Conservation (phyloP, 2,113 vertebrate genomes). For the Podarcis muralis region DNA sequence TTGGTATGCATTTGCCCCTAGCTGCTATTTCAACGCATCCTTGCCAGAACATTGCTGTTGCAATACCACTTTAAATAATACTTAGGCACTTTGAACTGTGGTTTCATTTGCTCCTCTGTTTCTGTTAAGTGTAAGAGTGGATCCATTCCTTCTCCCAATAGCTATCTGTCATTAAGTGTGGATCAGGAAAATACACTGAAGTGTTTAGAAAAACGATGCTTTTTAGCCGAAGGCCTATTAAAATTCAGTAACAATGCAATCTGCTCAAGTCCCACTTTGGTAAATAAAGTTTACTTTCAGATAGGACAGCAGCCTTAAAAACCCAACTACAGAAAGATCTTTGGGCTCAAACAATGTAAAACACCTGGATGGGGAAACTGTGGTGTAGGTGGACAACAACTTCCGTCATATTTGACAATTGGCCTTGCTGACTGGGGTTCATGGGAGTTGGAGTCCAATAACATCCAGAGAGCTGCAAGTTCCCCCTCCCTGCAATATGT, state of each 20-base stretch:
- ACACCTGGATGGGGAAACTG: no score
- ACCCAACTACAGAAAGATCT: no score
- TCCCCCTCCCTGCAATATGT: background rate
- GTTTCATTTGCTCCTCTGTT: background rate
- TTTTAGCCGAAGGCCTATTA: conserved; percentile 9
- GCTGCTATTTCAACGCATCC: background rate
- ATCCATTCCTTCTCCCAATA: conserved; percentile 59
- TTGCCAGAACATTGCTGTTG: background rate
- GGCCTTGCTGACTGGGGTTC: no score
- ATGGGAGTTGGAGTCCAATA: no score
- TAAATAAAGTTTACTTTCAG: no score
- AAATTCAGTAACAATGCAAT: background rate
- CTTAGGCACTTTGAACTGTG: background rate
- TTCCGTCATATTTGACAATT: no score
- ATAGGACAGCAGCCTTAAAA: background rate
- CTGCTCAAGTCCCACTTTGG: no score
- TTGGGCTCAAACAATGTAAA: background rate
- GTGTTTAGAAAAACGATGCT: conserved; percentile 64
- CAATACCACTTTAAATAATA: background rate
- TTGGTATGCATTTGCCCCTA: background rate
- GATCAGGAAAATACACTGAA: conserved; percentile 60
- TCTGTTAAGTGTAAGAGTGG: conserved; percentile 57
- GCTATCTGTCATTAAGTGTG: conserved; percentile 66
- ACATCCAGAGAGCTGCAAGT: no score
- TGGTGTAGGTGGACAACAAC: no score